A percentile compares a stretch with the other conserved stretches of the same genome.
phyloP scores from a whole-genome alignment of 1,140 invertebrate species.

The Artemia franciscana region DNA sequence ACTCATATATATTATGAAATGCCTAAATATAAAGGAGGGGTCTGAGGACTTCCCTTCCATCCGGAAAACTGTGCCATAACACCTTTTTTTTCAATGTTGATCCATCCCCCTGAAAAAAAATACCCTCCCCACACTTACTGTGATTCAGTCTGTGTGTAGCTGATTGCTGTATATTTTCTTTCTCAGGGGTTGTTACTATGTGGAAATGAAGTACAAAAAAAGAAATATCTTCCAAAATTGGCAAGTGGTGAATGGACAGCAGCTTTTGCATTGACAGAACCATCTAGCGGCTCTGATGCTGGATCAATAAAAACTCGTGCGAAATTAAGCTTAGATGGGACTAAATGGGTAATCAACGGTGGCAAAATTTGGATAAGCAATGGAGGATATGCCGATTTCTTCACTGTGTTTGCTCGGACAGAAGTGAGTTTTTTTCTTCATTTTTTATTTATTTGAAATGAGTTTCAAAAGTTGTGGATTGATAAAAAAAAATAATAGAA shows the following conservation, averaged over 20 bases:
- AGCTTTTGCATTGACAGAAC: conserved; percentile 37
- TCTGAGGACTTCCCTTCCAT: too few species aligned
- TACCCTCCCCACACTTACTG: too few species aligned
- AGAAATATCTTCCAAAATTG: conserved; percentile 33
- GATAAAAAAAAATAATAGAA: not conserved
- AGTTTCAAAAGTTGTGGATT: not conserved
- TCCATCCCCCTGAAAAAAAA: too few species aligned
- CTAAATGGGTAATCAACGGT: conserved; percentile 36
- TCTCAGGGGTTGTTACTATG: conserved; percentile 35
- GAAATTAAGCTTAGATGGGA: conserved; percentile 28
- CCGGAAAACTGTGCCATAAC: too few species aligned
- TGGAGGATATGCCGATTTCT: conserved; percentile 39
- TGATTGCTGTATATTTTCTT: too few species aligned
- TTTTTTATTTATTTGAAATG: not conserved
- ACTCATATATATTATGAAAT: too few species aligned
- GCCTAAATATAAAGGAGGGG: too few species aligned
- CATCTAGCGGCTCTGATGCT: conserved; percentile 32
- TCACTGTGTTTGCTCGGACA: conserved; percentile 42
- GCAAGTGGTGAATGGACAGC: conserved; percentile 33
- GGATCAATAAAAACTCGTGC: conserved; percentile 25
- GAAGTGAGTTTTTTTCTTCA: conserved; percentile 7
- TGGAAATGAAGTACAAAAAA: conserved; percentile 28
- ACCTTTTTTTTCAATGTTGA: too few species aligned
- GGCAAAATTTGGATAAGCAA: conserved; percentile 46
- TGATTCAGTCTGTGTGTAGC: too few species aligned